phyloP scores from a whole-genome alignment of 2,797 vertebrate genomes.

The Acomys russatus region DNA sequence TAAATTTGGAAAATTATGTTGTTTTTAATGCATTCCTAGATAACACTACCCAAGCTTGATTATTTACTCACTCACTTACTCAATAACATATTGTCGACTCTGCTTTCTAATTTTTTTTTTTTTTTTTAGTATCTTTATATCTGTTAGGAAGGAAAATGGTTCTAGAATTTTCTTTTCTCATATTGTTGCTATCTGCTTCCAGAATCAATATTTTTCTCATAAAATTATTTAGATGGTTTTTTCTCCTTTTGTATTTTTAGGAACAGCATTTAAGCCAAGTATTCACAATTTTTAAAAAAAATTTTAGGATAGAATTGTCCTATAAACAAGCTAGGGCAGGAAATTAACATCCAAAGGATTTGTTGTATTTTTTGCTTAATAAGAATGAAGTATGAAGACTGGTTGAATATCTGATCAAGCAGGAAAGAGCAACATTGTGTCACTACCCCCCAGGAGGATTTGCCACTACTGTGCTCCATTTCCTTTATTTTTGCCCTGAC shows the following conservation, averaged over 20 bases:
- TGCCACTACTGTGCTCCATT: not conserved
- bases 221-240: not conserved
- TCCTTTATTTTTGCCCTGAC: not conserved
- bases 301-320: not conserved
- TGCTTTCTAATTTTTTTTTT: not conserved
- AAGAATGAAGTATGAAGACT: not conserved
- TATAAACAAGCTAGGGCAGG: not conserved
- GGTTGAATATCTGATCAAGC: not conserved
- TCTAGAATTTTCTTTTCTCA: slow-evolving; percentile 26
- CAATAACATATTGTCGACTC: not conserved
- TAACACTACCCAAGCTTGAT: not conserved
- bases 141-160: slow-evolving; percentile 15
- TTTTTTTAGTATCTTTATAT: slow-evolving; percentile 17
- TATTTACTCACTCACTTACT: not conserved
- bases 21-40: slow-evolving; percentile 37
- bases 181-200: slow-evolving; percentile 27
- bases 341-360: not conserved
- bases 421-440: not conserved
- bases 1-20: not conserved
- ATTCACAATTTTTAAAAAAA: slow-evolving; percentile 18
- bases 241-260: not conserved
- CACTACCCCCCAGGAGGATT: not conserved
- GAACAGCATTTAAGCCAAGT: slow-evolving; percentile 47
- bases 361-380: not conserved
- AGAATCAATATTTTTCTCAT: slow-evolving; percentile 47